Base-by-base conservation (phyloP, 2,888 invertebrate species). In the Chymomyza amoena region DNA sequence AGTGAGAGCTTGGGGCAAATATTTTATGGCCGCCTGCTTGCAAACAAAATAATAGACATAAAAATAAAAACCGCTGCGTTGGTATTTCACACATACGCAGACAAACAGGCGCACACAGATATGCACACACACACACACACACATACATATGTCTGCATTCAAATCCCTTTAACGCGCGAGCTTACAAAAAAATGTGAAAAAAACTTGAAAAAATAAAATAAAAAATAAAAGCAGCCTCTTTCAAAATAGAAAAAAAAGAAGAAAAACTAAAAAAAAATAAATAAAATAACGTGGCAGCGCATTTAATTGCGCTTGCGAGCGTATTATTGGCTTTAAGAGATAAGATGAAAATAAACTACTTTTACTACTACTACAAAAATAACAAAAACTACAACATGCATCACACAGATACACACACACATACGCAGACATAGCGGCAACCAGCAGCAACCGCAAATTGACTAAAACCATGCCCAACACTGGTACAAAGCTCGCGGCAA, bases 291-390 rank as follows among this genome's bases (percentile, higher is more conserved):
- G 68, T 80, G 75, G 81, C 86, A 74, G 70, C 75, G 79, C 86
- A 84, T 87, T 83, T 87, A 87, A 87, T 84, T 81, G 83, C 73
- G 83, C 83, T 87, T 87, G 84, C 69, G 70, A 86, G 80, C 79
- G 85, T 75, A 87, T 88, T 87, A 85, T 87, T 88, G 87, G 87
- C 85, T 85, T 88, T 79, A 87, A 87, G 85, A 87, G 85, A 85
- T 88, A 88, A 85, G 84, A 87, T 87, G 83, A 74, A 75, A 87
- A 88, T 87, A 85, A 87, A 88, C 88, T 87, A 88, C 88, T 84
- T 87, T 82, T 87, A 72, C 73, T 66, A 73, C n/a, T n/a, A 25
- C 73, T 54, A 61, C 57, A 70, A n/a, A 54, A 54, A 18, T 7
- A 57, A 15, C 20, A 6, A 18, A 0, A 57, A 15, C 20, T 15